Conservation (phyloP, 1,140 invertebrate genomes). For the Heliconius nattereri region DNA sequence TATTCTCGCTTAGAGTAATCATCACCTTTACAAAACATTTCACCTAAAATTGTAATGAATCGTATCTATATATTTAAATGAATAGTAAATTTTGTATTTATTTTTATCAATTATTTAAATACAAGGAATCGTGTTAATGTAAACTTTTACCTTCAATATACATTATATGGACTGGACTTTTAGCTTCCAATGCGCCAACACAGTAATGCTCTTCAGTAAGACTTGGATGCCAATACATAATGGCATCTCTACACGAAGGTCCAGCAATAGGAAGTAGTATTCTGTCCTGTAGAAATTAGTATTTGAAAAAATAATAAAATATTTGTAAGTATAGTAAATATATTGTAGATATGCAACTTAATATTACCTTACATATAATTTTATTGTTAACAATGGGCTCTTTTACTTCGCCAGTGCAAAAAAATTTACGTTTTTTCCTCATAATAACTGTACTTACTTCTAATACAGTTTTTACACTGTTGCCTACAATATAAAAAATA, state of each 20-base stretch:
- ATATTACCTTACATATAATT: slow-evolving; percentile 71
- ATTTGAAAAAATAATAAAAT: too few species aligned
- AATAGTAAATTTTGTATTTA: neutral
- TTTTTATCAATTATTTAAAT: neutral
- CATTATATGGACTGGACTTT: slow-evolving; percentile 69
- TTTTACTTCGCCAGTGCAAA: slow-evolving; percentile 75
- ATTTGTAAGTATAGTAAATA: too few species aligned
- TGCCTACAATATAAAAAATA: slow-evolving; percentile 48
- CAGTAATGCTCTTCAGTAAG: slow-evolving; percentile 75
- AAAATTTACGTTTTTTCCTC: slow-evolving; percentile 73
- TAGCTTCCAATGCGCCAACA: slow-evolving; percentile 72
- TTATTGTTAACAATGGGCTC: slow-evolving; percentile 75
- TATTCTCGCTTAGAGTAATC: slow-evolving; percentile 75
- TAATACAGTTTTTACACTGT: slow-evolving; percentile 75
- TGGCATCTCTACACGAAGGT: slow-evolving; percentile 70
- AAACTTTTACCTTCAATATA: slow-evolving; percentile 64
- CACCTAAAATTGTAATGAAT: slow-evolving; percentile 49
- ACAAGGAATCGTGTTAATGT: neutral
- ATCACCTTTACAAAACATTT: slow-evolving; percentile 76
- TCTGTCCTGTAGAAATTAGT: slow-evolving; percentile 52
- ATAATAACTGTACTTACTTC: slow-evolving; percentile 74
- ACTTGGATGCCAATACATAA: slow-evolving; percentile 75
- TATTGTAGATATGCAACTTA: too few species aligned
- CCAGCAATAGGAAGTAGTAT: slow-evolving; percentile 72
- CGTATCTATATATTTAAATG: neutral